Conservation (phyloP, 2,888 invertebrate genomes). For the Mythimna vitellina region DNA sequence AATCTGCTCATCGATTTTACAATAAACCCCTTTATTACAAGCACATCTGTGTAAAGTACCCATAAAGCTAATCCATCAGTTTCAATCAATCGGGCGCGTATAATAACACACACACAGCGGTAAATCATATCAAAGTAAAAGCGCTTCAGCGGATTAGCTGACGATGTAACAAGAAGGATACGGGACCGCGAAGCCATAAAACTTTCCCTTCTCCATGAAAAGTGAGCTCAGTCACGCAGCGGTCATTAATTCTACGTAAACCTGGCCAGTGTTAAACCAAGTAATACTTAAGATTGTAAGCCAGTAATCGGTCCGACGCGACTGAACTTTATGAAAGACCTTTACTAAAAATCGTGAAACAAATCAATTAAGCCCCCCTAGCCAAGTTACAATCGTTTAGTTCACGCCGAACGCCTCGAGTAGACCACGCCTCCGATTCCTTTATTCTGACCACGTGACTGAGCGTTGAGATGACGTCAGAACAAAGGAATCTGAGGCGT, state of each 20-base stretch:
- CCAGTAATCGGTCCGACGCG: slow-evolving; percentile 80
- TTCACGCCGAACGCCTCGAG: too few relatives aligned
- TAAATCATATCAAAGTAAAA: slow-evolving; percentile 63
- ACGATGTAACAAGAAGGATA: slow-evolving; percentile 71
- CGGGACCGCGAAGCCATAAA: slow-evolving; percentile 79
- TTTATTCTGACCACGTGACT: too few relatives aligned
- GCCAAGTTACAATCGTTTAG: too few relatives aligned
- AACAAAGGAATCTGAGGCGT: too few relatives aligned
- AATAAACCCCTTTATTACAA: slow-evolving; percentile 50
- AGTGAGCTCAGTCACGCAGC: slow-evolving; percentile 86
- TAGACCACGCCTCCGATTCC: too few relatives aligned
- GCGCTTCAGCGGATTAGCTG: slow-evolving; percentile 74
- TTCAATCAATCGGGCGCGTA: slow-evolving; percentile 66
- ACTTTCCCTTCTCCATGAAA: slow-evolving; percentile 83
- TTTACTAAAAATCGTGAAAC: too few relatives aligned
- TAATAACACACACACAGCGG: slow-evolving; percentile 32
- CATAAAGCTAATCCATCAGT: slow-evolving; percentile 69
- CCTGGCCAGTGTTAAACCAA: slow-evolving; percentile 67
- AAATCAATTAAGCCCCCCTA: too few relatives aligned
- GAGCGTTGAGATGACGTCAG: too few relatives aligned
- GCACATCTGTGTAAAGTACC: slow-evolving; percentile 36
- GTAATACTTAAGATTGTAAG: slow-evolving; percentile 60
- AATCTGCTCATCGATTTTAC: slow-evolving; percentile 54
- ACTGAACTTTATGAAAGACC: slow-evolving; percentile 69
- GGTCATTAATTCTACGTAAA: slow-evolving; percentile 80